phyloP scores from a whole-genome alignment of 2,888 invertebrate genomes.

The Ophion slaviceki region DNA sequence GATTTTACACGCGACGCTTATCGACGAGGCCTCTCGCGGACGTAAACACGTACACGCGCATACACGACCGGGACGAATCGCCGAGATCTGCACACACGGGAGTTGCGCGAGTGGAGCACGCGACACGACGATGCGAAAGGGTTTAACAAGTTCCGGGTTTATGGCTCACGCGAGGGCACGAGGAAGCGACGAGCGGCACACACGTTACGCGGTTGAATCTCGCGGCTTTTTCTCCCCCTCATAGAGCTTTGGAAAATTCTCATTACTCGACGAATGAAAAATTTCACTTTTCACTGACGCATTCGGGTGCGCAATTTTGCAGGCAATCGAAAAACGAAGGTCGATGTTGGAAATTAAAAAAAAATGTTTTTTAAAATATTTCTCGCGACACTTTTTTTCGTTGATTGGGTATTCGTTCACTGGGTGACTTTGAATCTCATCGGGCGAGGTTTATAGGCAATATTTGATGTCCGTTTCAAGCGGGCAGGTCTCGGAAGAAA shows the following conservation, averaged over 20 bases:
- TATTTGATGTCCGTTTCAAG: too few relatives aligned
- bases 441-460: too few relatives aligned
- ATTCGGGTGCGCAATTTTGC: neutral
- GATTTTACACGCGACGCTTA: slow-evolving; percentile 57
- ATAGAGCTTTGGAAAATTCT: neutral
- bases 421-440: too few relatives aligned
- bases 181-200: slow-evolving; percentile 11
- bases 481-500: too few relatives aligned
- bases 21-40: slow-evolving; percentile 21
- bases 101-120: slow-evolving; percentile 17
- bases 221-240: neutral
- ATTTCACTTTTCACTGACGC: slow-evolving; percentile 3
- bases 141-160: slow-evolving; percentile 46
- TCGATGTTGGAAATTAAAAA: too few relatives aligned
- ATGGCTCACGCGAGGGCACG: slow-evolving; percentile 33
- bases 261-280: neutral
- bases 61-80: slow-evolving; percentile 22
- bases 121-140: slow-evolving; percentile 36
- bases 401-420: too few relatives aligned
- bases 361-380: too few relatives aligned
- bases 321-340: too few relatives aligned
- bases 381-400: too few relatives aligned
- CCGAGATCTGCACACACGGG: slow-evolving; percentile 5
- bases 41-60: neutral
- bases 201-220: slow-evolving; percentile 4